Evolutionary conservation across 2,797 vertebrate species (phyloP), one percentile per base, ranked within the genome.

Genomic region (Poecilia picta): DNA sequence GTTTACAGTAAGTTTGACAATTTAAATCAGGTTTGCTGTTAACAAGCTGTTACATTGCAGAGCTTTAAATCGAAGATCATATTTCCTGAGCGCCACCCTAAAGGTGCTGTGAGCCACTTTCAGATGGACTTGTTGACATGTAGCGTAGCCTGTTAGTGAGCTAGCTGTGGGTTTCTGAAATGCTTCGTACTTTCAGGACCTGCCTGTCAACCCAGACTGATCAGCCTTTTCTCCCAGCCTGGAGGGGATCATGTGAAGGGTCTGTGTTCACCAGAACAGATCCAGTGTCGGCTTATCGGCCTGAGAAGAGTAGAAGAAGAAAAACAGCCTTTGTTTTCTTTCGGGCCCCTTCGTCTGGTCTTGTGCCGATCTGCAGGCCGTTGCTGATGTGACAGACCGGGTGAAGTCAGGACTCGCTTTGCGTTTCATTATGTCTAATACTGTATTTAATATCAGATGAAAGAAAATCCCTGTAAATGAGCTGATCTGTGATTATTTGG

Each of bases 251-350:
- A 5, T 39, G 33, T 39, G 62, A 66, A 36, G 62, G 76, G 76
- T 41, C 43, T 5, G 79, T 80, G 73, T 66, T 79, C 80, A 81
- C 78, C 82, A 82, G 83, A 81, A 88, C 76, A 89, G 90, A 94
- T 94, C 88, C 83, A 79, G 80, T 93, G 91, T 92, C 92, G 25
- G 74, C 81, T 93, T 92, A 93, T 93, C 89, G 25, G 55, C 8
- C 33, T 39, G 33, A 39, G 62, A 13, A 74, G 53, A 74, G 76
- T 66, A 78, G 57, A 68, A 36, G 51, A 11, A 83, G 77, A 92
- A 82, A 95, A 93, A 90, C 89, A 82, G 78, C 75, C 89, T 90
- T 93, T 95, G 94, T 94, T 88, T 89, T 71, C 57, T 74, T 41
- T 49, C 41, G 74, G 80, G 75, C 79, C 73, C 45, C 72, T 39